phyloP scores from a whole-genome alignment of 2,888 invertebrate species.

The Helicoverpa assulta region DNA sequence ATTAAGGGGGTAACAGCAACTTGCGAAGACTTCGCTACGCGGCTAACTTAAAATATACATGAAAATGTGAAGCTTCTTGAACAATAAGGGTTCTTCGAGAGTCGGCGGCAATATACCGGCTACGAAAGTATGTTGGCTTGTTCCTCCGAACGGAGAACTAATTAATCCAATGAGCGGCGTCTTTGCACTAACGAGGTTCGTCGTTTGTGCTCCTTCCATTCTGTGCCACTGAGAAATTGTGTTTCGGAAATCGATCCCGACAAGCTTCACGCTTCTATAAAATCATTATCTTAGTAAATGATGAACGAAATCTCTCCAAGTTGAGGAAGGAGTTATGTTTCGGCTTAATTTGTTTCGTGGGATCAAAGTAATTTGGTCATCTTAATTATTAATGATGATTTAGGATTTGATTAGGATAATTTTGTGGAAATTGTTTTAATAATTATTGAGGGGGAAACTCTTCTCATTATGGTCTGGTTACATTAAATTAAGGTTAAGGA shows the following conservation, averaged over 20 bases:
- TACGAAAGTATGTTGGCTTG: conserved; percentile 79
- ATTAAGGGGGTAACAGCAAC: conserved; percentile 76
- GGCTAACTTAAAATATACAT: conserved; percentile 80
- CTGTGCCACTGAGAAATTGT: conserved; percentile 78
- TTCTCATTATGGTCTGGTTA: conserved; percentile 16
- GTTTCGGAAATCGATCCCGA: conserved; percentile 77
- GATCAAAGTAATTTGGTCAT: conserved; percentile 43
- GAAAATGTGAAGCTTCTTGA: conserved; percentile 77
- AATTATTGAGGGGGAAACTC: conserved; percentile 18
- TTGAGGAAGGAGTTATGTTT: conserved; percentile 48
- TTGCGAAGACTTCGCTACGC: conserved; percentile 70
- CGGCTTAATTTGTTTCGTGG: conserved; percentile 46
- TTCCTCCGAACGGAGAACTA: conserved; percentile 81
- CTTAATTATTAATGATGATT: conserved; percentile 54
- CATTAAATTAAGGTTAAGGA: conserved; percentile 3
- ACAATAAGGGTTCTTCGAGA: conserved; percentile 75
- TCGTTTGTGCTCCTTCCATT: conserved; percentile 80
- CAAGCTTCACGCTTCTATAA: conserved; percentile 63
- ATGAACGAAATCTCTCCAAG: conserved; percentile 45
- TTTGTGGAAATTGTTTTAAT: conserved; percentile 41
- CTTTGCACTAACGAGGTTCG: conserved; percentile 86
- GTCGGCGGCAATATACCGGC: conserved; percentile 66
- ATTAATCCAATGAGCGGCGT: conserved; percentile 88
- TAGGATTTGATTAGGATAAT: conserved; percentile 48
- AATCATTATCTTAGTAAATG: conserved; percentile 52